Base-by-base conservation (phyloP, 1,140 invertebrate species). In the Drosophila kikkawai region DNA sequence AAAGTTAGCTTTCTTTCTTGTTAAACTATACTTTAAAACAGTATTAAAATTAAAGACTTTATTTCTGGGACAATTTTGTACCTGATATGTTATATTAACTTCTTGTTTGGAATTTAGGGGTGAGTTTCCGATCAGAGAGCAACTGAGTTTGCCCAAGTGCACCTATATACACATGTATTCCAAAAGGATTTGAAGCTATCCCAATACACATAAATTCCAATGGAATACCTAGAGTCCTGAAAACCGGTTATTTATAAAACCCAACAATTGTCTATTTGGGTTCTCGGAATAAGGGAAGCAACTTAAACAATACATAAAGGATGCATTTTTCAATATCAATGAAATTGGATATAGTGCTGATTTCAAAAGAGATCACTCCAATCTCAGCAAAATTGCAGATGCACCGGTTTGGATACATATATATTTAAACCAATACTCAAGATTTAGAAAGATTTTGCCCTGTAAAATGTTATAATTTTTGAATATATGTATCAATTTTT, bases 41-140 rank as follows among this genome's bases (percentile, higher is more conserved):
- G 12, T 37, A 13, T 37, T 8, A n/a, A 42, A 7, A n/a, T 3
- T n/a, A 41, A 41, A 17, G 7, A 42, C 3, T 5, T 4, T 17
- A 9, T 17, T 19, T 17, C 9, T 17, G 3, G n/a, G 1, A 44
- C 17, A 42, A 42, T 9, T 42, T 6, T 45, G 2, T 22, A 39
- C 13, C 34, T 22, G 45, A 13, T 6, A 26, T 7, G n/a, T 34
- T 34, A 7, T 56, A 56, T 26, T 36, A 36, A 66, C 36, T 63
- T 56, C 53, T 56, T 36, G 34, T 56, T 56, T 6, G 13, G 36
- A 50, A 34, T 65, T 78, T 48, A 68, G 48, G 82, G 82, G 58
- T 76, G 79, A 13, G 50, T 75, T 79, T 84, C 82, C 82, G 75
- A 85, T 85, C 61, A 85, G 82, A 85, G 67, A 58, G 26, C 8